These are phyloP conservation scores for Trichonephila inaurata DNA, from an alignment of 1,140 invertebrate genomes.

Conservation along the genomic window DNA sequence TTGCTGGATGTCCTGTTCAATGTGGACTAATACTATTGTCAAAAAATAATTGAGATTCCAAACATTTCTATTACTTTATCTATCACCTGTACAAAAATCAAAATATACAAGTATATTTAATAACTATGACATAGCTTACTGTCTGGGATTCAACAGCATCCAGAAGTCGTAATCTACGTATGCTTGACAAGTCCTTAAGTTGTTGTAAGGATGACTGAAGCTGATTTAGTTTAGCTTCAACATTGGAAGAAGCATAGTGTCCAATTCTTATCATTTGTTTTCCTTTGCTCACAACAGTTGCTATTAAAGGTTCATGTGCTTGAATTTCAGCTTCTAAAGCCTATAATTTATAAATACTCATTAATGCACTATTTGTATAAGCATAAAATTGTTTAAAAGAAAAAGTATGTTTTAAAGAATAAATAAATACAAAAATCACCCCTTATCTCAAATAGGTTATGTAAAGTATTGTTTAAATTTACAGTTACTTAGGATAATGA, in stretches of 20 bases:
- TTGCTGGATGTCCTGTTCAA: too few species aligned
- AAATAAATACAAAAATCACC: not conserved
- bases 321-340: constrained; percentile 90
- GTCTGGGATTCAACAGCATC: constrained; percentile 93
- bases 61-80: too few species aligned
- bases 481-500: too few species aligned
- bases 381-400: too few species aligned
- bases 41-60: too few species aligned
- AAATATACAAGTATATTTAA: constrained; percentile 76
- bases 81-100: not conserved
- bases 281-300: constrained; percentile 86
- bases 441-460: too few species aligned
- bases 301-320: constrained; percentile 90
- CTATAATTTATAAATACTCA: constrained; percentile 79
- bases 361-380: too few species aligned
- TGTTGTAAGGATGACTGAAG: constrained; percentile 81
- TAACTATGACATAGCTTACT: constrained; percentile 81
- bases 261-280: constrained; percentile 89
- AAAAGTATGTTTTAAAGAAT: not conserved
- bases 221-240: constrained; percentile 84
- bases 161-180: constrained; percentile 86
- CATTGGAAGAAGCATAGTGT: constrained; percentile 89
- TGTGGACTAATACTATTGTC: too few species aligned
- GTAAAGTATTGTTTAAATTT: too few species aligned
- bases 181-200: constrained; percentile 87